A percentile compares a stretch with the other conserved stretches of the same genome.
Conservation (phyloP, 2,888 invertebrate genomes). For the Eristalinus aeneus region DNA sequence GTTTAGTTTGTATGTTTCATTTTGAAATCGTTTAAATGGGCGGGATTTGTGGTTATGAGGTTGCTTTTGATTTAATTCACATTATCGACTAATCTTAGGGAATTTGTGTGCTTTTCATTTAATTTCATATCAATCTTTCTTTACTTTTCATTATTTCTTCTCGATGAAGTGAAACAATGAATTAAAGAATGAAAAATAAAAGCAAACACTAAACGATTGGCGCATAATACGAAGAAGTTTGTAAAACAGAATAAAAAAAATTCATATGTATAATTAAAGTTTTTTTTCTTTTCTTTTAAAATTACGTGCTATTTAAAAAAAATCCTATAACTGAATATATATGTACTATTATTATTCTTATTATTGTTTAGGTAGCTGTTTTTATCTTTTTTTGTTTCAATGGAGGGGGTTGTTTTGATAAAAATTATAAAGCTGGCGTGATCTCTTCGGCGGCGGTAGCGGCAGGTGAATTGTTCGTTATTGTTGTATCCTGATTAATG, state of each 20-base stretch:
- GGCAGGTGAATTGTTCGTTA: conserved; percentile 59
- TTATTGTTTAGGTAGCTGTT: conserved; percentile 47
- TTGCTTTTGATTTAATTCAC: conserved; percentile 17
- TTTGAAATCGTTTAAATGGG: conserved; percentile 67
- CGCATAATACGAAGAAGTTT: conserved; percentile 33
- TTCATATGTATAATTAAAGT: conserved; percentile 38
- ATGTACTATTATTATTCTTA: conserved; percentile 61
- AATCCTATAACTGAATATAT: conserved; percentile 71
- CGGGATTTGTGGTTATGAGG: conserved; percentile 60
- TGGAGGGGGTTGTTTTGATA: conserved; percentile 50
- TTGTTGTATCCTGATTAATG: conserved; percentile 59
- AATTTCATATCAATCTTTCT: conserved; percentile 56
- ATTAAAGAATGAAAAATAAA: conserved; percentile 33
- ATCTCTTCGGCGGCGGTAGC: conserved; percentile 64
- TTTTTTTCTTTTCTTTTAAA: conserved; percentile 33
- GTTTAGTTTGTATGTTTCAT: neutral
- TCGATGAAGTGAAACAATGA: conserved; percentile 17
- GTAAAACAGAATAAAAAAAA: conserved; percentile 57
- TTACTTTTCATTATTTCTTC: conserved; percentile 70
- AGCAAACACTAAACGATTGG: conserved; percentile 40
- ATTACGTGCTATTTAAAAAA: conserved; percentile 60
- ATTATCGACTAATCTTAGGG: conserved; percentile 69
- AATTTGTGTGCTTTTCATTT: conserved; percentile 45
- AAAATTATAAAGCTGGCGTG: conserved; percentile 69
- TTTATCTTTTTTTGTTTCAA: conserved; percentile 58